phyloP scores from a whole-genome alignment of 2,888 invertebrate species.

The Oligia latruncula region DNA sequence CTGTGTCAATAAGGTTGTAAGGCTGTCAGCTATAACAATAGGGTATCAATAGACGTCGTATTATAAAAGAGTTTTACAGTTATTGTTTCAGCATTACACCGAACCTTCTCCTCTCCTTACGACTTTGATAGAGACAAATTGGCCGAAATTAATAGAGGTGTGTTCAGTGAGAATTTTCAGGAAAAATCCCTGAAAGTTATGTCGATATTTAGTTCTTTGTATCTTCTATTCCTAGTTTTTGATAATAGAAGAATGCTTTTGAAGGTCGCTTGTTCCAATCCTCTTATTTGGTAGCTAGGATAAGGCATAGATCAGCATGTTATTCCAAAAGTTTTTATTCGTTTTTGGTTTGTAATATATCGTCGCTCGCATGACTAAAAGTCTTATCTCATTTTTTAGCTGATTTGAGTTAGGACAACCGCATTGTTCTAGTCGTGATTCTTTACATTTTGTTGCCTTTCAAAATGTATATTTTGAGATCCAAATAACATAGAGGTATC shows the following conservation, averaged over 20 bases:
- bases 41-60: constrained; percentile 20
- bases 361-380: too few species aligned
- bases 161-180: not conserved
- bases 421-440: too few species aligned
- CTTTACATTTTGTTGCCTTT: too few species aligned
- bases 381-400: too few species aligned
- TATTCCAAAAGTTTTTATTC: not conserved
- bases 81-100: constrained; percentile 24
- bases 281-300: not conserved
- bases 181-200: not conserved
- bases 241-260: not conserved
- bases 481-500: too few species aligned
- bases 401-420: too few species aligned
- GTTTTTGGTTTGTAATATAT: not conserved
- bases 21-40: constrained; percentile 24
- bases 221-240: not conserved
- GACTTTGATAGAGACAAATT: constrained; percentile 19
- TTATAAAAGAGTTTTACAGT: constrained; percentile 12
- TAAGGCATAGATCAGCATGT: not conserved
- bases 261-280: not conserved
- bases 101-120: not conserved
- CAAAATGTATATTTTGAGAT: too few species aligned
- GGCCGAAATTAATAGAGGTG: constrained; percentile 1
- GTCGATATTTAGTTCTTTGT: not conserved
- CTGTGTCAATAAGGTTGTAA: not conserved